Evolutionary conservation across 1,140 invertebrate species (phyloP), one percentile per base, ranked within the genome.

Genomic region (Rhysida immarginata): DNA sequence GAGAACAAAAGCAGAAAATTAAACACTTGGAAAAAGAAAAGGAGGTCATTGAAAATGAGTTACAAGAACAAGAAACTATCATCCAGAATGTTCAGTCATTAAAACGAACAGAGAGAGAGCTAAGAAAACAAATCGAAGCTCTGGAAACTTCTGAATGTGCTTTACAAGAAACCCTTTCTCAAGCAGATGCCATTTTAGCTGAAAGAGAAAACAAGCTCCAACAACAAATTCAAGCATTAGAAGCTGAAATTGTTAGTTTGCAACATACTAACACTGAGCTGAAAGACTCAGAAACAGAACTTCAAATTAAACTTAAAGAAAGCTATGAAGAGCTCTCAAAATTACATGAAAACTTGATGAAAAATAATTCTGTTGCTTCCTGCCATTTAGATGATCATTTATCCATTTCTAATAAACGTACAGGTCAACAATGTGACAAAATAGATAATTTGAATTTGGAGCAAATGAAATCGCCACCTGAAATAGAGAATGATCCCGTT

Each of bases 51-150:
- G 58, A 66, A 52, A 54, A 48, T 2, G 60, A 71, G 29, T 41
- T 71, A 24, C 45, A 59, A n/a, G 68, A 72, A n/a, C 65, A 69
- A 44, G 70, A 72, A 43, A 64, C 66, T 50, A 55, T 69, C 0
- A 56, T 67, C 41, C 55, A 55, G 2, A 63, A 59, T 21, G 49
- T 72, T 8, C 57, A 63, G 13, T 63, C 68, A 41, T 49, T 66
- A 18, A 64, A 65, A 23, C 60, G 61, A 42, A 59, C 58, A 20
- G 65, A 68, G 41, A 61, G 60, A 41, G 58, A 58, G n/a, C 44
- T 68, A 18, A 58, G 63, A 26, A 63, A 62, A 35, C 58, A 68
- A n/a, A 59, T 72, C 11, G 64, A 67, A 43, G 68, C 70, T 51
- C 54, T 70, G 35, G 68, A 70, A 57, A 59, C 60, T 16, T 61